Evolutionary conservation across 2,888 invertebrate species (phyloP), one percentile per base, ranked within the genome.

Genomic region (Phymatocera aterrima): DNA sequence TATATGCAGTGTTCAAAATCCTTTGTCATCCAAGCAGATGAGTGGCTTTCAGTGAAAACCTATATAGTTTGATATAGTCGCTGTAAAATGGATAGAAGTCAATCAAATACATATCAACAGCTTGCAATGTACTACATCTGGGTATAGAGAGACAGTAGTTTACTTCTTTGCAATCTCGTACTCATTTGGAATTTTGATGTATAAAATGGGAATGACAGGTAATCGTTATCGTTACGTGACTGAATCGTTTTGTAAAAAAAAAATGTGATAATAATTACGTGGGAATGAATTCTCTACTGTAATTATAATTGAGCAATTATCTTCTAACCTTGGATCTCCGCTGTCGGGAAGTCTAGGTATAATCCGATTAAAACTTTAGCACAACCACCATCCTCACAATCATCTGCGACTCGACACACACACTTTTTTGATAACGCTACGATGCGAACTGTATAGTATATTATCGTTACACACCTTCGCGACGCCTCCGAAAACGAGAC

Each of bases 301-400:
- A 75, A 75, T 75, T 57, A 64, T 43, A 65, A 21, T 75, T 31
- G 37, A 60, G 37, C n/a, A 24, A 57, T 40, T 28, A 10, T 75
- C 75, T 57, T 75, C 75, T 57, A 75, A 75, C 75, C 75, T 75
- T 75, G 75, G 54, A 40, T 75, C 75, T 75, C 51, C 37, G 57
- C 34, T 34, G 72, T 75, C 60, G 75, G 60, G 40, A 57, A 75
- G 75, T 57, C 75, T 75, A 57, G 37, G 60, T 68, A 40, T 57
- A 75, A 75, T 75, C 75, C 75, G 57, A 75, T 75, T 75, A 75
- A 54, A 60, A 75, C 75, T 75, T 75, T 75, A 57, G 75, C 75
- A 75, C 75, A 75, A 75, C 57, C 75, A 75, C 75, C 75, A 75
- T 75, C 60, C 75, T 75, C 75, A 57, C 75, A 10, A 57, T 40